Evolutionary conservation across 2,888 invertebrate species (phyloP), one percentile per base, ranked within the genome.

Genomic region (Panopea generosa): DNA sequence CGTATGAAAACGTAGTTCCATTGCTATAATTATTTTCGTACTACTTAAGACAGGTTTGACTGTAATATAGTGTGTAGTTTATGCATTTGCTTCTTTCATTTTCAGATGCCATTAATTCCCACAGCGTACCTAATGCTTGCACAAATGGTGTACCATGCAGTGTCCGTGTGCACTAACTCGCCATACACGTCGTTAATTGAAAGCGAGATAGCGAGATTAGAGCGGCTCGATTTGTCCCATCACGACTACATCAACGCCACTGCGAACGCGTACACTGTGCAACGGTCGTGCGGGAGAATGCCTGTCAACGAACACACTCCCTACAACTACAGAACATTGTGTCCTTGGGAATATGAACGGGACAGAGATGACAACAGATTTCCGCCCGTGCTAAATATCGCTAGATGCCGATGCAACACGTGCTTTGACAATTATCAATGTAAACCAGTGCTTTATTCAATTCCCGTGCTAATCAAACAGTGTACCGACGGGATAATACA

Each of bases 391-490:
- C 33, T 81, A 6, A 71, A 61, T 33, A 61, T 81, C 22, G 81
- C 77, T 2, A 74, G 61, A 57, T 81, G 81, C 40, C 77, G 40
- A 40, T 81, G 81, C 49, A 27, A 55, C 9, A 49, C 62, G 9
- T 81, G 81, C 40, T 61, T 52, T 38, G 71, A 72, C 27, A 63
- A 71, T 38, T 77, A 70, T 45, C 50, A 65, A 55, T 81, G 81
- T 45, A 74, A 67, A 40, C 81, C 81, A 3, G 81, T 81, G n/a
- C 49, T 81, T 1, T 81, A 81, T 65, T 62, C 77, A 9, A 77
- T 81, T 60, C 74, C 75, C 24, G 77, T 81, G 2, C 59, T 81
- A 16, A 60, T 55, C 9, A 74, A 75, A 57, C 71, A 75, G 43
- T 81, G 81, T 24, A 61, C 47, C 11, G 49, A 77, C 29, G 68